Evolutionary conservation across 1,140 invertebrate genomes (phyloP), one percentile per base, ranked within the genome.

Genomic region (Saccostrea cuccullata): DNA sequence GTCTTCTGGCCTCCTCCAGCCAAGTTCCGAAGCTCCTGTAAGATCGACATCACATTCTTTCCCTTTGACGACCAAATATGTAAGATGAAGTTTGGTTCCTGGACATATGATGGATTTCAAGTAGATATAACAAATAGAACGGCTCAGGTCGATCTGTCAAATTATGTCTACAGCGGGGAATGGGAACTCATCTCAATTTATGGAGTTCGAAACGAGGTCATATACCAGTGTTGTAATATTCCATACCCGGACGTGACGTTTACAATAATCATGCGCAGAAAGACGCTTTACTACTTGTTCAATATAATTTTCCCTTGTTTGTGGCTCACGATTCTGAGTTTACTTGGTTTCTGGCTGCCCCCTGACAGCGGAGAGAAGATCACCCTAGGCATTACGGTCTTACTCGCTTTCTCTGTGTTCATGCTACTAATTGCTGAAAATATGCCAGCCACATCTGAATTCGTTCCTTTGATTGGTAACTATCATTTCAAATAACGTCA

Each of bases 221-320:
- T 87, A 60, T 96, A 96, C 91, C 94, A 95, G 23, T 96, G 96
- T 89, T 96, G 96, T 91, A 91, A 89, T 3, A 96, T 96, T 90
- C 96, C 96, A 5, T 96, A 96, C 92, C 96, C 96, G 1, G 96
- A 96, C 90, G 95, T 96, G 20, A 96, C 96, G 3, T 95, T 96
- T 84, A 96, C 94, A 4, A 92, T 96, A 94, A 97, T 98, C 94
- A 99, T 99, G 95, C 96, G 99, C 93, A 96, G 99, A 94, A 97
- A 99, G 95, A 99, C 99, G 87, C 96, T 99, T 90, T 99, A 99
- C 96, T 96, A 96, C 91, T 93, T 96, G 89, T 96, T 96, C 93
- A 96, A 96, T 91, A 95, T 96, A 20, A 96, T 96, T 55, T 94
- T 96, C 87, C 96, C 96, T 2, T 96, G 96, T 92, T 94, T 96